Conservation (phyloP, 2,113 vertebrate species). For the Coryphaenoides rupestris region DNA sequence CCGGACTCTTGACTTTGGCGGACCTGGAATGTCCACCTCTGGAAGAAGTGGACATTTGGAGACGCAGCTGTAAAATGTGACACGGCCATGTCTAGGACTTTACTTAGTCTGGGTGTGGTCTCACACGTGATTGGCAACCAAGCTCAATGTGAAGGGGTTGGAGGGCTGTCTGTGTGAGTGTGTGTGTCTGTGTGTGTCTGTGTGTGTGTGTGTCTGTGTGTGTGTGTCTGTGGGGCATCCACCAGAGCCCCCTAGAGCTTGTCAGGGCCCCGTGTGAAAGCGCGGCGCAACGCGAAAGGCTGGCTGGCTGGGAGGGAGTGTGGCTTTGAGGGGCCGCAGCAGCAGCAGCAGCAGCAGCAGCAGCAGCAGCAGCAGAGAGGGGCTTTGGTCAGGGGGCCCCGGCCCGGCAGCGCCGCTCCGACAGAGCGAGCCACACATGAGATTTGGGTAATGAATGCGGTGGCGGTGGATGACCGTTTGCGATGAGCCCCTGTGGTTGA, state of each 20-base stretch:
- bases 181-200: no score
- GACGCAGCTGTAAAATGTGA: constrained; percentile 52
- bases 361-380: neutral
- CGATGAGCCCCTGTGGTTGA: constrained; percentile 26
- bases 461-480: constrained; percentile 36
- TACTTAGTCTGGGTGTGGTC: constrained; percentile 40
- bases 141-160: neutral
- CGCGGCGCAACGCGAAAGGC: constrained; percentile 12
- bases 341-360: no score
- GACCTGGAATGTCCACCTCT: no score
- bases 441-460: constrained; percentile 9
- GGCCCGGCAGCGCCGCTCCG: constrained; percentile 18
- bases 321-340: no score
- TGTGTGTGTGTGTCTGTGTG: no score
- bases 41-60: constrained; percentile 3
- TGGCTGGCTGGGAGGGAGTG: no score
- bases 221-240: no score
- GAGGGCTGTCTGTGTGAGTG: no score
- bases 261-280: constrained; percentile 4
- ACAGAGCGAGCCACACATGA: constrained; percentile 36
- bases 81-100: constrained; percentile 51
- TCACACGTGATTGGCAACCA: constrained; percentile 24
- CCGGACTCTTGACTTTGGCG: no score
- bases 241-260: neutral
- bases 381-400: constrained; percentile 19